Conservation (phyloP, 2,797 vertebrate species). For the Urophycis tenuis region DNA sequence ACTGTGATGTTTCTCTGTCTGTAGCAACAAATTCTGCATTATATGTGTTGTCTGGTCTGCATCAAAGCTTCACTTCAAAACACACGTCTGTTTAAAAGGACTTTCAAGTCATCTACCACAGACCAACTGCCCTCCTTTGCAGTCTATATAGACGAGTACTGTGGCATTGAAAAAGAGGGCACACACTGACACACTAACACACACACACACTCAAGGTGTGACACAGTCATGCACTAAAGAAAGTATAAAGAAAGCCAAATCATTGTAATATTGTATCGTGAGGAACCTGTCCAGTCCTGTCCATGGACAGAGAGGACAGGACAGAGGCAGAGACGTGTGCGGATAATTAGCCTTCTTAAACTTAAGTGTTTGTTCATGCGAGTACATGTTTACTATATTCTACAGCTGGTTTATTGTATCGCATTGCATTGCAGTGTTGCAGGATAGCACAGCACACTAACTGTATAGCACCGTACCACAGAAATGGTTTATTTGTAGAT, state of each 20-base stretch:
- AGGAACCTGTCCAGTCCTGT: neutral
- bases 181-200: constrained; percentile 75
- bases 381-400: neutral
- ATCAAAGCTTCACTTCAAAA: too few relatives aligned
- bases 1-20: neutral
- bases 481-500: neutral
- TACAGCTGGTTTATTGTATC: neutral
- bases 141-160: constrained; percentile 50
- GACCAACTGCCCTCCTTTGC: constrained; percentile 20
- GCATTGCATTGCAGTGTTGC: neutral
- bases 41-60: neutral
- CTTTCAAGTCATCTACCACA: constrained; percentile 18
- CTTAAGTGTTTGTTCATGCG: neutral
- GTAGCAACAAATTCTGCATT: neutral
- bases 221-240: constrained; percentile 55
- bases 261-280: too few relatives aligned
- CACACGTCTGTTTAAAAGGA: constrained; percentile 3
- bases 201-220: constrained; percentile 47
- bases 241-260: too few relatives aligned
- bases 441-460: neutral
- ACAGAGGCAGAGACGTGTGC: neutral
- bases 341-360: neutral
- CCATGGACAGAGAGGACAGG: neutral
- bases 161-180: constrained; percentile 61
- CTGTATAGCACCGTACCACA: neutral